Percentiles rank a stretch among this genome's conserved stretches.
phyloP scores from a whole-genome alignment of 2,113 vertebrate species.

The Bos taurus region ARS-UCD2.0 NC_037339.1:54054501-54055000 shows the following conservation, averaged over 20 bases:
- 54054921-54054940: no score
- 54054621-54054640: neutral
- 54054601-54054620: neutral
- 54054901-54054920: neutral
- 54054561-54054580: neutral
- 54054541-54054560: neutral
- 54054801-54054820: neutral
- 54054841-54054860: neutral
- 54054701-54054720: neutral
- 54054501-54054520: neutral
- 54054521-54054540: neutral
- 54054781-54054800: neutral
- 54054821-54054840: neutral
- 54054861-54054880: neutral
- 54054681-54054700: neutral
- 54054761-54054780: neutral
- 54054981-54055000: neutral
- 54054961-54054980: neutral
- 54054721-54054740: neutral
- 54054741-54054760: neutral
- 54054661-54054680: neutral
- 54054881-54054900: neutral
- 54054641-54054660: neutral
- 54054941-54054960: neutral
- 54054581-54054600: neutral